These are phyloP conservation scores for Menidia menidia DNA, from an alignment of 2,797 vertebrate species.

Conservation along the genomic window DNA sequence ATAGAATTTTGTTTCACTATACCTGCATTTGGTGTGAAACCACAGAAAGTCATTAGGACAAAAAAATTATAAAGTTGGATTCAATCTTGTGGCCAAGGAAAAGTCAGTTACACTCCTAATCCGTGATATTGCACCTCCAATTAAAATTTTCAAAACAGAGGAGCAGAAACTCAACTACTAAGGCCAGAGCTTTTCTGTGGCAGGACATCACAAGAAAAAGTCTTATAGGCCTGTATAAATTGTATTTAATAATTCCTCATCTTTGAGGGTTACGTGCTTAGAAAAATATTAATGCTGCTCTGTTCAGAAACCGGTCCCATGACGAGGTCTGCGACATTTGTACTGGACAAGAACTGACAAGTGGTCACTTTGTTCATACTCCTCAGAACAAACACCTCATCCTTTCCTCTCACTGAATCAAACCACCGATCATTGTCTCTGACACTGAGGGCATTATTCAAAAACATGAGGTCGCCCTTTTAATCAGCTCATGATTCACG, in stretches of 20 bases:
- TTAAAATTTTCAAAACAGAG: neutral
- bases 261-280: slow-evolving; percentile 9
- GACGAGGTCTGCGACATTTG: slow-evolving; percentile 30
- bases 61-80: too few species aligned
- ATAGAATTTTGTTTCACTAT: too few species aligned
- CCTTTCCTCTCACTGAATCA: slow-evolving; percentile 41
- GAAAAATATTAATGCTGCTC: slow-evolving; percentile 13
- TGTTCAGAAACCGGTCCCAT: slow-evolving; percentile 14
- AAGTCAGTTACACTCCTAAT: neutral
- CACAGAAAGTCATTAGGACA: too few species aligned
- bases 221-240: slow-evolving; percentile 1
- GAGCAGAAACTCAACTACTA: neutral
- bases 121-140: neutral
- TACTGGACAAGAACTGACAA: slow-evolving; percentile 36
- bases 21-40: too few species aligned
- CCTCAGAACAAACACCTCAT: slow-evolving; percentile 34
- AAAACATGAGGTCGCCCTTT: slow-evolving; percentile 61
- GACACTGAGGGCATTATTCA: slow-evolving; percentile 57
- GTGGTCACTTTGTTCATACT: slow-evolving; percentile 36
- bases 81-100: too few species aligned
- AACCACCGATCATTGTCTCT: slow-evolving; percentile 54
- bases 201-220: slow-evolving; percentile 10
- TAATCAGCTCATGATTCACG: slow-evolving; percentile 64
- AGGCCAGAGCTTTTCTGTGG: slow-evolving; percentile 1
- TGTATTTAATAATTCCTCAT: slow-evolving; percentile 16